Evolutionary conservation across 2,888 invertebrate species (phyloP), one percentile per base, ranked within the genome.

Genomic region (Melinaea menophilus): DNA sequence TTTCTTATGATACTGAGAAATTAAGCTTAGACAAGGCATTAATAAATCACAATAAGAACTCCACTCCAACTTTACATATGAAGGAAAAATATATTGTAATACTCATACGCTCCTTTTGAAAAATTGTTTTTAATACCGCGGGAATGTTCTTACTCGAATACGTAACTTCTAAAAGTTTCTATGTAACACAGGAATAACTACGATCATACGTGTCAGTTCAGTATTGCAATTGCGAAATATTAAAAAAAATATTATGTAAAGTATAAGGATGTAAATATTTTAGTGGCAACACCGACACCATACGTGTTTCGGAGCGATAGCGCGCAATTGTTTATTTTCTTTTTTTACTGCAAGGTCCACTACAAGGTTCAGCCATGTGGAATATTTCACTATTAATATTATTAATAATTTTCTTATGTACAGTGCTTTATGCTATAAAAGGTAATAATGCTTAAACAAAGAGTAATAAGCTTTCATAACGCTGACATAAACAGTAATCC

Each of bases 231-330:
- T 51, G 2, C 31, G 48, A 13, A 51, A 13, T 51, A 31, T 11
- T 51, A 31, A 51, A 31, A 22, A 51, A 3, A 31, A 31, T 51
- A 51, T 51, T 31, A 22, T 51, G 31, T 2, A 5, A 51, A 51
- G n/a, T 48, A 48, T 7, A 48, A 31, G 7, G 51, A n/a, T 58
- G 56, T 65, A 64, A 67, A 67, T 69, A 69, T 62, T 65, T 63
- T 63, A 59, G 61, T 58, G 65, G 69, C 64, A 69, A 67, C 61
- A 60, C 61, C 58, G 48, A 58, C 61, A 34, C 64, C 62, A 55
- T 56, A 59, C 63, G 63, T 67, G 66, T 67, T 63, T 54, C 63
- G 61, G 47, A 62, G 59, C 60, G 62, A 62, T 62, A 58, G 55
- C 56, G 55, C 59, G 55, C 54, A 62, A 35, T 56, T 64, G 58